Conservation (phyloP, 2,113 vertebrate genomes). For the Dendropsophus ebraccatus region DNA sequence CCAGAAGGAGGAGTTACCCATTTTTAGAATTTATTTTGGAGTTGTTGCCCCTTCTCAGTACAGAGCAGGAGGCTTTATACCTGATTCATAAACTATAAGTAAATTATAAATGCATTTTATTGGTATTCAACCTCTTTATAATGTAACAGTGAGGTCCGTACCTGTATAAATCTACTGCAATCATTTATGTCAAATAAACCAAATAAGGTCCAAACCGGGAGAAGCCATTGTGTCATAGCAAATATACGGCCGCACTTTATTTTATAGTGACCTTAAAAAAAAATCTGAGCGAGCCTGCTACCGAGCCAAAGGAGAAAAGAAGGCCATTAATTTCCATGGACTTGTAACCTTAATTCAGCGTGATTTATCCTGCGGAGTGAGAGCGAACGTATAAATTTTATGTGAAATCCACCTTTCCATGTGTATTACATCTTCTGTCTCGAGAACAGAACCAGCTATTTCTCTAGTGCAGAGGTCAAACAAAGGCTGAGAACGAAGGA, state of each 20-base stretch:
- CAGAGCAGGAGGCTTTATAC: not conserved
- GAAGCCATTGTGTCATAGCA: not conserved
- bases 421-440: constrained; percentile 43
- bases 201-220: not conserved
- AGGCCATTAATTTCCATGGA: constrained; percentile 45
- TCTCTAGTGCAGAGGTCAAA: constrained; percentile 49
- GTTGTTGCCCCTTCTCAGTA: not conserved
- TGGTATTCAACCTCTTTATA: not conserved
- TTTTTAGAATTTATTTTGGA: too few species aligned
- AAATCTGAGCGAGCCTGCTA: not conserved
- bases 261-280: constrained; percentile 7
- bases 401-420: constrained; percentile 45
- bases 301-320: constrained; percentile 16
- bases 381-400: constrained; percentile 51
- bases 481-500: constrained; percentile 48
- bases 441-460: constrained; percentile 46
- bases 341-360: constrained; percentile 56
- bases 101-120: not conserved
- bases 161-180: not conserved
- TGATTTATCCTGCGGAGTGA: constrained; percentile 53
- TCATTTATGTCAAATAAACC: not conserved
- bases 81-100: not conserved
- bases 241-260: constrained; percentile 21
- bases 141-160: not conserved
- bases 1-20: too few species aligned